These are phyloP conservation scores for Lepidotrigona ventralis DNA, from an alignment of 1,140 invertebrate genomes.

Conservation along the genomic window DNA sequence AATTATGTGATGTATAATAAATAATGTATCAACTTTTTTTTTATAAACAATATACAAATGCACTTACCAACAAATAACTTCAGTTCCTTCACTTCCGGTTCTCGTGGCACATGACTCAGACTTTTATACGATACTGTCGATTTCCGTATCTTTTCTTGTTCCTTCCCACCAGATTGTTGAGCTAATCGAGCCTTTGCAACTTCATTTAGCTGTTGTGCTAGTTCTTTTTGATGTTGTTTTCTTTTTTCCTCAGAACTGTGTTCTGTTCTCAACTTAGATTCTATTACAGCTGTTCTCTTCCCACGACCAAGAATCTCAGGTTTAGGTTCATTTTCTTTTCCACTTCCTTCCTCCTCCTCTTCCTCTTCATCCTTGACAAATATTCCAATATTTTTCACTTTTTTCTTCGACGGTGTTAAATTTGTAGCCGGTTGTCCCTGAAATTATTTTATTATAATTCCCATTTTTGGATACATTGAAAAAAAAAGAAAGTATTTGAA, in stretches of 20 bases:
- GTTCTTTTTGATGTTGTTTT: slow-evolving; percentile 97
- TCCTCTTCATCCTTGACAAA: slow-evolving; percentile 97
- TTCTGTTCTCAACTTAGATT: slow-evolving; percentile 97
- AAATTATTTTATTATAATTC: slow-evolving; percentile 12
- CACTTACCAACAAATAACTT: slow-evolving; percentile 96
- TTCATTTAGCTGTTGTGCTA: slow-evolving; percentile 94
- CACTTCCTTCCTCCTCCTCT: slow-evolving; percentile 88
- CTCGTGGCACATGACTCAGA: slow-evolving; percentile 94
- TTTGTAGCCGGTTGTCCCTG: slow-evolving; percentile 90
- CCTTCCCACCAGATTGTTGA: slow-evolving; percentile 91
- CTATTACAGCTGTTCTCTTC: slow-evolving; percentile 95
- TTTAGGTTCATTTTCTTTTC: slow-evolving; percentile 85
- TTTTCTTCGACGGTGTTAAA: slow-evolving; percentile 96
- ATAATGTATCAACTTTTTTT: background rate
- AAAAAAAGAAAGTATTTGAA: background rate
- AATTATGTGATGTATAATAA: background rate
- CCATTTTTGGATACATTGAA: background rate
- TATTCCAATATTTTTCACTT: slow-evolving; percentile 97
- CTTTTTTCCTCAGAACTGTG: slow-evolving; percentile 98
- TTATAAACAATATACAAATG: background rate
- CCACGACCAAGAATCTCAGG: slow-evolving; percentile 87
- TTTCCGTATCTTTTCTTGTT: slow-evolving; percentile 95
- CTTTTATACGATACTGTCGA: slow-evolving; percentile 98
- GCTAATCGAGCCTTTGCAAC: slow-evolving; percentile 95
- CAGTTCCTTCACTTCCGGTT: slow-evolving; percentile 94